Conservation (phyloP, 1,140 invertebrate species). For the Musca domestica region DNA sequence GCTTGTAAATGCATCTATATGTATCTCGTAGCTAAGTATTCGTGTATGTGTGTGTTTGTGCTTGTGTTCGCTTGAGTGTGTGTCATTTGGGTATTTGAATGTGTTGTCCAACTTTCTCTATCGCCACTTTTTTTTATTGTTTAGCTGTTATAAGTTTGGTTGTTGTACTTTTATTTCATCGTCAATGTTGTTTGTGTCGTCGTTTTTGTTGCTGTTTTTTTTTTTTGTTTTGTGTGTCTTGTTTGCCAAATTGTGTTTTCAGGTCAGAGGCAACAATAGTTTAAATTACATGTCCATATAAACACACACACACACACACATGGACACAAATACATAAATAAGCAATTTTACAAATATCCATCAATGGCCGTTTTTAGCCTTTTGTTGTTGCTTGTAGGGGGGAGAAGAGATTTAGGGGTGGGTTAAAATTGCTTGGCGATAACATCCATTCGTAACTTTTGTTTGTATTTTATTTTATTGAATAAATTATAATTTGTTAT, state of each 20-base stretch:
- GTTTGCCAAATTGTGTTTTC: conserved; percentile 27
- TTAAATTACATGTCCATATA: conserved; percentile 4
- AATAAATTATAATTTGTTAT: background rate
- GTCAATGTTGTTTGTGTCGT: background rate
- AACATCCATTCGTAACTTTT: too few species aligned
- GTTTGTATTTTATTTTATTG: too few species aligned
- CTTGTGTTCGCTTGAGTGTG: background rate
- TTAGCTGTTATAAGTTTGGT: background rate
- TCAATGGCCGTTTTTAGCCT: background rate
- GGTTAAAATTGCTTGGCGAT: too few species aligned
- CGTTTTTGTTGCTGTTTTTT: background rate
- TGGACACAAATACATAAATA: background rate
- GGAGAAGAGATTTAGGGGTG: too few species aligned
- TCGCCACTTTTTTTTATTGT: background rate
- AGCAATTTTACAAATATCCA: background rate
- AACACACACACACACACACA: background rate
- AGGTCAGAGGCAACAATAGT: conserved; percentile 25
- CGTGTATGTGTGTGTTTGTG: too few species aligned
- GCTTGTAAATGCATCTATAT: too few species aligned
- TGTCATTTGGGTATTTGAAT: conserved; percentile 7
- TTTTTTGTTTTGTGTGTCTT: conserved; percentile 3
- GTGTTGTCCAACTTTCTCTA: background rate
- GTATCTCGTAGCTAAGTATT: too few species aligned
- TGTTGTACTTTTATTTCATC: background rate
- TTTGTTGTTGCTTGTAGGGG: too few species aligned